phyloP scores from a whole-genome alignment of 2,113 vertebrate species.

The Azemiops feae region DNA sequence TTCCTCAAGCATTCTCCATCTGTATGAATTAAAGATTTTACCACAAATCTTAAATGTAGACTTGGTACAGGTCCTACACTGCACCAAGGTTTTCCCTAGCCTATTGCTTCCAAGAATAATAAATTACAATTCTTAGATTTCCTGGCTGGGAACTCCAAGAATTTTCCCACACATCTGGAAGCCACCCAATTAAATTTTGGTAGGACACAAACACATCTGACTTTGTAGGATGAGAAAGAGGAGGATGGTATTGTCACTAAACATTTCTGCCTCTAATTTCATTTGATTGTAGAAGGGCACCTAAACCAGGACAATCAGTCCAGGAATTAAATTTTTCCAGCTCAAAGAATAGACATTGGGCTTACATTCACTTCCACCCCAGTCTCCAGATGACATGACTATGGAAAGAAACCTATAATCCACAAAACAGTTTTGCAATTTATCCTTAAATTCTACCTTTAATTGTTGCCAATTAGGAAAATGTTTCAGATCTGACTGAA shows the following conservation, averaged over 20 bases:
- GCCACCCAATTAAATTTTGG: not conserved
- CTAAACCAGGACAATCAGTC: not conserved
- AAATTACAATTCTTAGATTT: not conserved
- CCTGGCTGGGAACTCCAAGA: not conserved
- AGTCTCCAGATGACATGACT: not conserved
- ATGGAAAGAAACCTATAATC: not conserved
- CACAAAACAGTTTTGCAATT: not conserved
- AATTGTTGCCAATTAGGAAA: not conserved
- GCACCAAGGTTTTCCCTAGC: not conserved
- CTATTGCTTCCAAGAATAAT: not conserved
- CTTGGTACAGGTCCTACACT: not conserved
- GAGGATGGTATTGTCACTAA: not conserved
- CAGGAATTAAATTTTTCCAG: not conserved
- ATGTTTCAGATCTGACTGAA: not conserved
- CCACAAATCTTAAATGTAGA: not conserved
- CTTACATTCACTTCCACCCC: not conserved
- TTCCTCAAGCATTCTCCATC: not conserved
- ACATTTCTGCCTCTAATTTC: not conserved
- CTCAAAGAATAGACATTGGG: not conserved
- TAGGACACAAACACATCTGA: not conserved
- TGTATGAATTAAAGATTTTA: fast-evolving
- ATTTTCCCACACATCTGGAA: not conserved
- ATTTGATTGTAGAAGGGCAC: not conserved
- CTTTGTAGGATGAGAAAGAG: not conserved
- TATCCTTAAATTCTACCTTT: not conserved